Base-by-base conservation (phyloP, 2,888 invertebrate species). In the Noctua janthe region DNA sequence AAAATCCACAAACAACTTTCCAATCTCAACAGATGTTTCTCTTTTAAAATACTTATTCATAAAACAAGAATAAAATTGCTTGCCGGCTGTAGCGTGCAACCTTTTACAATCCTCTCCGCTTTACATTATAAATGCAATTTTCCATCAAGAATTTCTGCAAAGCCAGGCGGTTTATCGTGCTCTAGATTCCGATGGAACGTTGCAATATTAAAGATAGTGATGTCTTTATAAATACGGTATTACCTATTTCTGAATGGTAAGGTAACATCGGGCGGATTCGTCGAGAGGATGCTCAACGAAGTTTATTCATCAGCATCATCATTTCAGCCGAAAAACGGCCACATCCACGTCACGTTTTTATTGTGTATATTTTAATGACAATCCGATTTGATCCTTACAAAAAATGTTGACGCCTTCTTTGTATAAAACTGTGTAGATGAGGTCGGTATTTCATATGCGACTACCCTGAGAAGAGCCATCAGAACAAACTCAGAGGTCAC, bases 101-200 rank as follows among this genome's bases (percentile, higher is more conserved):
- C 20, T 84, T 85, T 85, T 59, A 74, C 73, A 85, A 85, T 66
- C 70, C 29, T n/a, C 47, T 23, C 35, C 47, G 73, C 43, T 59
- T 77, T 70, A 74, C 70, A 75, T 84, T 71, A 73, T 73, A 70
- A 75, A 82, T 85, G 73, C 80, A 74, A 74, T 84, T 66, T 82
- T 80, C 43, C 29, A 59, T 66, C 59, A 71, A 51, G 70, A 80
- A 66, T 47, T 54, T 80, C 56, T 74, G 49, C 64, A 71, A 71
- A 51, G 51, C n/a, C 51, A 4, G 17, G 6, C 51, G 64, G 51
- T 74, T 84, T 80, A 74, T 29, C 39, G 43, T 71, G 59, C 39
- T 51, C 70, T 71, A 79, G 73, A 80, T 80, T 74, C 20, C 54
- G 43, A 47, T 20, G 56, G n/a, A 29, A 54, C 10, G 39, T 66